A percentile compares a stretch with the other conserved stretches of the same genome.
Conservation (phyloP, 2,888 invertebrate genomes). For the Pherbina coryleti region DNA sequence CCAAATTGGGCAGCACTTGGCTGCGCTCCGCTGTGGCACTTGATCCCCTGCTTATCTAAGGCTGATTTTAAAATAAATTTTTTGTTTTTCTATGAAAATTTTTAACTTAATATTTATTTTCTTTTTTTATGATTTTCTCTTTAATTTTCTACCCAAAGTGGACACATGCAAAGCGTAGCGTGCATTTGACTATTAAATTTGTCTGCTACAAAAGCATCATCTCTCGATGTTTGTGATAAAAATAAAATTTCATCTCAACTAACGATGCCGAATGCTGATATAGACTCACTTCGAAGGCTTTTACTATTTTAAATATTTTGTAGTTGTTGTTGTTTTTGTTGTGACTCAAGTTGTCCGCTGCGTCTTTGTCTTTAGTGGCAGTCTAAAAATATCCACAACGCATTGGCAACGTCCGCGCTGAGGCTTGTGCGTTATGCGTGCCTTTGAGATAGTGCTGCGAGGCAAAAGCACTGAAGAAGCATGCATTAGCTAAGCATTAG, state of each 20-base stretch:
- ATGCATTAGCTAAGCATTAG: neutral
- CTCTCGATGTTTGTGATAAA: neutral
- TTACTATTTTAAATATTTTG: too few species aligned
- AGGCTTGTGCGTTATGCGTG: neutral
- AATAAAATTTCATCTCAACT: neutral
- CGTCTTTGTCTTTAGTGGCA: neutral
- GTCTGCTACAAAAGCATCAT: neutral
- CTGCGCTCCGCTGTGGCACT: neutral
- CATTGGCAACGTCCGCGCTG: neutral
- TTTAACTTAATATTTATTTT: neutral
- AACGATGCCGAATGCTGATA: neutral
- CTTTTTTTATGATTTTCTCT: neutral
- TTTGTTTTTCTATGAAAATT: too few species aligned
- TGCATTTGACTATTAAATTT: slow-evolving; percentile 34
- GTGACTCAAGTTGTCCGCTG: neutral
- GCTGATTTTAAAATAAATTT: slow-evolving; percentile 5
- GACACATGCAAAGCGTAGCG: slow-evolving; percentile 32
- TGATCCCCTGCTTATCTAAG: neutral
- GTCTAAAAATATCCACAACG: neutral
- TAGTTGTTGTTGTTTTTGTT: too few species aligned
- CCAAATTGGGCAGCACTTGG: neutral
- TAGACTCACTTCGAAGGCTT: neutral
- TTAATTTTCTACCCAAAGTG: slow-evolving; percentile 9
- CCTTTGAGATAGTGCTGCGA: neutral
- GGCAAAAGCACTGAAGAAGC: neutral